These are phyloP conservation scores for Leptoclinus maculatus DNA, from an alignment of 2,797 vertebrate genomes.

Conservation along the genomic window DNA sequence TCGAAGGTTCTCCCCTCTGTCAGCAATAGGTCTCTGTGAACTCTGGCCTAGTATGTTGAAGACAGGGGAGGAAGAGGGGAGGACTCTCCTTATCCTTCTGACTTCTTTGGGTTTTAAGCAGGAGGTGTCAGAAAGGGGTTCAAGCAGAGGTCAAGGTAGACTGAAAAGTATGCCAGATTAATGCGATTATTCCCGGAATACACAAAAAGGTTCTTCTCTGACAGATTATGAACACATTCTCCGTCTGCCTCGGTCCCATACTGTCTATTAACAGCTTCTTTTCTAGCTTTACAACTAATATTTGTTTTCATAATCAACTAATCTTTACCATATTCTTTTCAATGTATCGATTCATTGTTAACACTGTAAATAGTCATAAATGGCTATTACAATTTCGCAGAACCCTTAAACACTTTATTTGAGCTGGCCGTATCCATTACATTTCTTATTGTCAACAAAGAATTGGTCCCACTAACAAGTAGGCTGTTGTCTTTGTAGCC, in stretches of 20 bases:
- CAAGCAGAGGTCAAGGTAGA: slow-evolving; percentile 22
- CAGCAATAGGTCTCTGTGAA: slow-evolving; percentile 18
- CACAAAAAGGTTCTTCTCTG: background rate
- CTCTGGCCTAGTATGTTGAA: slow-evolving; percentile 37
- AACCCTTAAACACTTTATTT: background rate
- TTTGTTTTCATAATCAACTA: background rate
- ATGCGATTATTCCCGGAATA: background rate
- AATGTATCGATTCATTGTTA: background rate
- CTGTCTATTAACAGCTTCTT: background rate
- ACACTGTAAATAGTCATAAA: background rate
- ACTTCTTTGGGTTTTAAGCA: no score
- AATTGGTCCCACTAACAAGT: background rate
- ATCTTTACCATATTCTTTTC: background rate
- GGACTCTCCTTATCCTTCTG: background rate
- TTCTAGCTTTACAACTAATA: background rate
- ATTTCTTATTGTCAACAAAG: background rate
- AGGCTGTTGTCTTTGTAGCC: background rate
- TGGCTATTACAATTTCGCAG: background rate
- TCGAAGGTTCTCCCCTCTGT: slow-evolving; percentile 40
- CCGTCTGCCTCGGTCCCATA: background rate
- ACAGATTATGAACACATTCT: background rate
- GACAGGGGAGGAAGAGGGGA: slow-evolving; percentile 31
- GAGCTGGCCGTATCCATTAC: background rate
- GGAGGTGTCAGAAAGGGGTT: slow-evolving; percentile 20
- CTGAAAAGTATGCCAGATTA: background rate